phyloP scores from a whole-genome alignment of 2,113 vertebrate species.

The Chaetodon trifascialis region DNA sequence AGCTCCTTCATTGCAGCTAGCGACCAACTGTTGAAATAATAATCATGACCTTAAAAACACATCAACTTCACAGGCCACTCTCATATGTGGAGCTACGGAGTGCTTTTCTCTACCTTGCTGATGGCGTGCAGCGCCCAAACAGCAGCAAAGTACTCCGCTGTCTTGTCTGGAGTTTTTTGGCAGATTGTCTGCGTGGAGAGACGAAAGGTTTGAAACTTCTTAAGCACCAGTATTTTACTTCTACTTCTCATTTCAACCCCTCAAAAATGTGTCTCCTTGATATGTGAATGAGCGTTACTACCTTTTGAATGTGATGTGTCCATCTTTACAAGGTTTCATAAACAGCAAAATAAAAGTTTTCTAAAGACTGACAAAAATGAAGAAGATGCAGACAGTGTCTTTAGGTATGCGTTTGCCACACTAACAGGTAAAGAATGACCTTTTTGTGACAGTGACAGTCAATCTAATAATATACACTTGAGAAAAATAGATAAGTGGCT shows the following conservation, averaged over 20 bases:
- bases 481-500: too few relatives aligned
- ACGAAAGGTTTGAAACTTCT: not conserved
- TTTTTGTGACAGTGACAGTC: too few relatives aligned
- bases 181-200: slow-evolving; percentile 88
- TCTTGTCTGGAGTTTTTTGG: slow-evolving; percentile 87
- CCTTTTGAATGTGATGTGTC: not conserved
- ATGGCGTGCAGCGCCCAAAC: slow-evolving; percentile 90
- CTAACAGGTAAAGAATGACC: too few relatives aligned
- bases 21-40: slow-evolving; percentile 87
- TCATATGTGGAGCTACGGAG: not conserved
- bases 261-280: not conserved
- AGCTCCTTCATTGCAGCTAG: slow-evolving; percentile 92
- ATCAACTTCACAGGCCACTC: not conserved
- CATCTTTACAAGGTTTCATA: not conserved
- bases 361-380: not conserved
- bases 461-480: too few relatives aligned
- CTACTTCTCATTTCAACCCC: not conserved
- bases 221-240: not conserved
- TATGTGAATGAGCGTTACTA: not conserved
- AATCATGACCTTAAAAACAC: not conserved
- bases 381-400: not conserved
- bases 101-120: slow-evolving; percentile 89
- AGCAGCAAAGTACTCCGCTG: slow-evolving; percentile 85
- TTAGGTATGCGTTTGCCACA: too few relatives aligned
- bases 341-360: not conserved